Evolutionary conservation across 2,797 vertebrate genomes (phyloP).

Genomic region (Emys orbicularis): DNA sequence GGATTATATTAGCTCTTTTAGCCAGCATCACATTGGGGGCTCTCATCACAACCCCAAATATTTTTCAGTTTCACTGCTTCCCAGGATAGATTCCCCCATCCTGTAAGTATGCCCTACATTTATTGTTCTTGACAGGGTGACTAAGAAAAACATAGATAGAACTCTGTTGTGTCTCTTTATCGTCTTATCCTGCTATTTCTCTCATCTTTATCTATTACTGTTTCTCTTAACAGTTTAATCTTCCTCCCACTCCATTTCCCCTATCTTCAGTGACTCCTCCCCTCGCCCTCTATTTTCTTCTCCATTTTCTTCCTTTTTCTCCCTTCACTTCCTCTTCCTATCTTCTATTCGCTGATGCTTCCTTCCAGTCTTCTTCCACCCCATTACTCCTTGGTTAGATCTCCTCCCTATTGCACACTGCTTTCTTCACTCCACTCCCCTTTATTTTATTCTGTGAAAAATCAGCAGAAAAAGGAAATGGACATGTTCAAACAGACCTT

Average conservation of each 20-base stretch:
- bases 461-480: neutral
- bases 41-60: no score
- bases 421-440: neutral
- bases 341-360: neutral
- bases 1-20: no score
- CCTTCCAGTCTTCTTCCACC: neutral
- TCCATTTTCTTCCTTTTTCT: no score
- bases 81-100: neutral
- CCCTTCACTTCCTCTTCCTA: neutral
- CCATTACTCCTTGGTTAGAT: neutral
- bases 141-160: neutral
- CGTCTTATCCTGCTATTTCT: neutral
- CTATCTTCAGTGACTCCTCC: no score
- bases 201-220: neutral
- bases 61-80: no score
- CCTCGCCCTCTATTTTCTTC: no score
- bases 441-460: neutral
- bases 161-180: neutral
- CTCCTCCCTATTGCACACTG: neutral
- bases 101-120: no score
- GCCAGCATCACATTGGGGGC: no score
- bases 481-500: neutral
- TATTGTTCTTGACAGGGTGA: neutral
- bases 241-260: neutral
- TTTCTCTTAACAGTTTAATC: rapidly evolving